phyloP scores from a whole-genome alignment of 2,797 vertebrate species.

The Tolypeutes matacus region DNA sequence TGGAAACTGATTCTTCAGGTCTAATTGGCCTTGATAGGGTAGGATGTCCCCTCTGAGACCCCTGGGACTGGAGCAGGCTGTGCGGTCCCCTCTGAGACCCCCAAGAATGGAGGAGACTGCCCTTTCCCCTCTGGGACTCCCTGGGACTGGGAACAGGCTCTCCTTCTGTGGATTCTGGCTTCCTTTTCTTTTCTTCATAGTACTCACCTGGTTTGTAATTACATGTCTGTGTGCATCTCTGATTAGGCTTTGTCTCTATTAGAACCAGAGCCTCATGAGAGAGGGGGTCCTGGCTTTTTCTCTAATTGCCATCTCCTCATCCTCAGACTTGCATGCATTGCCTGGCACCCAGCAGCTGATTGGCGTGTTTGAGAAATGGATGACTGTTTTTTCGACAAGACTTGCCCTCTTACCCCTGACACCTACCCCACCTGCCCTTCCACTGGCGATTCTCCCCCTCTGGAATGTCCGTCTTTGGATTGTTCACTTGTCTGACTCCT shows the following conservation, averaged over 20 bases:
- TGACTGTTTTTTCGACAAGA: background rate
- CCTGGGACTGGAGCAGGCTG: background rate
- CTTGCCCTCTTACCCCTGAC: background rate
- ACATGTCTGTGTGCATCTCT: fast-evolving
- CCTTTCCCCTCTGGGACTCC: too few relatives aligned
- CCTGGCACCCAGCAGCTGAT: background rate
- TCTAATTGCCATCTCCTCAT: too few relatives aligned
- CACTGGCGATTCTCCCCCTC: fast-evolving
- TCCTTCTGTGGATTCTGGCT: background rate
- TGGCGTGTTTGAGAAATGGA: background rate
- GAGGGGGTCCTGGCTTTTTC: background rate
- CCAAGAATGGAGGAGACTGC: background rate
- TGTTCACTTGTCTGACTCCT: background rate
- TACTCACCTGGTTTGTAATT: background rate
- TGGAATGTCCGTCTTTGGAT: background rate
- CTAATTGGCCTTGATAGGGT: background rate
- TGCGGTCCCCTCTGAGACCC: background rate
- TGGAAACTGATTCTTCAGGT: background rate
- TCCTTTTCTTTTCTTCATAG: background rate
- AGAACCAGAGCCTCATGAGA: fast-evolving
- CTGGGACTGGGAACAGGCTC: too few relatives aligned
- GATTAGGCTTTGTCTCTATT: background rate
- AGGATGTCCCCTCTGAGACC: background rate
- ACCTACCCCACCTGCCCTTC: fast-evolving
- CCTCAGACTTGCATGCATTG: too few relatives aligned